phyloP scores from a whole-genome alignment of 2,888 invertebrate species.

The Platynereis dumerilii region DNA sequence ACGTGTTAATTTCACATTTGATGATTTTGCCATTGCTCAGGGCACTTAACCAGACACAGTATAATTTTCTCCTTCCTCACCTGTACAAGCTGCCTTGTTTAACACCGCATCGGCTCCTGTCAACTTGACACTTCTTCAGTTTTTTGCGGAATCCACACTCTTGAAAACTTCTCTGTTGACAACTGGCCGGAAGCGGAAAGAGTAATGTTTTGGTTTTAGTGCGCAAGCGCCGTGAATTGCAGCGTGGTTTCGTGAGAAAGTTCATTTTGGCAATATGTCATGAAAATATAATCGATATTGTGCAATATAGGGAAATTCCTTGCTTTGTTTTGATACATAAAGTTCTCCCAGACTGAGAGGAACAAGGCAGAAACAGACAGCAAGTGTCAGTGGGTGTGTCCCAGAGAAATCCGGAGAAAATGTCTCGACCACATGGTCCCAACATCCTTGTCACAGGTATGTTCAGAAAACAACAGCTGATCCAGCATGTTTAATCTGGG shows the following conservation, averaged over 20 bases:
- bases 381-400: background rate
- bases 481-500: no score
- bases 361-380: background rate
- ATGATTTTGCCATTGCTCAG: no score
- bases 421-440: conserved; percentile 27
- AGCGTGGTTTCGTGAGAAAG: conserved; percentile 4
- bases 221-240: conserved; percentile 7
- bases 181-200: conserved; percentile 16
- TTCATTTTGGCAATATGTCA: background rate
- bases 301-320: no score
- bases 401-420: conserved; percentile 6
- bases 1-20: background rate
- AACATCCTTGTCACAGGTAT: conserved; percentile 30
- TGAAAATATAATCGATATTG: no score
- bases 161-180: background rate
- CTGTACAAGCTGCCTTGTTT: no score
- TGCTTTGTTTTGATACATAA: no score
- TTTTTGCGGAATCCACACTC: background rate
- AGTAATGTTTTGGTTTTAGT: conserved; percentile 14
- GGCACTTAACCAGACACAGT: no score
- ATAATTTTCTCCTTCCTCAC: no score
- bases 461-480: no score
- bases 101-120: no score
- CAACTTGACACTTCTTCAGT: background rate
- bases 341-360: background rate